A percentile compares a stretch with the other conserved stretches of the same genome.
phyloP scores from a whole-genome alignment of 2,797 vertebrate species.

The Enteromius radiatus region DNA sequence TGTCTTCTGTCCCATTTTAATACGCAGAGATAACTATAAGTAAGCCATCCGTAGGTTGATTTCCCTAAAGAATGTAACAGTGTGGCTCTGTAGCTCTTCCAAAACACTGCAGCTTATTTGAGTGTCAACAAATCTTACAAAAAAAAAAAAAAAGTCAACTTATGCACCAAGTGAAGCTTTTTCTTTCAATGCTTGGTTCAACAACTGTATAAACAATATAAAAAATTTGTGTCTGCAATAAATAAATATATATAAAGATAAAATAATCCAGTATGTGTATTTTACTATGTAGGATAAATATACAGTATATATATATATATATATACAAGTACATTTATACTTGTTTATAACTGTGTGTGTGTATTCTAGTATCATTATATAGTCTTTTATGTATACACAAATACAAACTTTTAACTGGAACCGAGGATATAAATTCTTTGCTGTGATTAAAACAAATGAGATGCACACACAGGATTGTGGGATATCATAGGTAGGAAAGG shows the following conservation, averaged over 20 bases:
- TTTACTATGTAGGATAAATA: no score
- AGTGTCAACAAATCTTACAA: neutral
- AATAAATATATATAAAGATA: no score
- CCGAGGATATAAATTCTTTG: neutral
- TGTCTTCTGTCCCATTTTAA: neutral
- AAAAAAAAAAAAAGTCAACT: neutral
- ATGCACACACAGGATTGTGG: neutral
- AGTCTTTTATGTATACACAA: neutral
- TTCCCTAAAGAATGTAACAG: neutral
- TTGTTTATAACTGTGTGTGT: no score
- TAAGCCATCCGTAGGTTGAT: neutral
- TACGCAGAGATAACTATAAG: constrained; percentile 13
- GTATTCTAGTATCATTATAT: neutral
- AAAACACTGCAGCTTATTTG: neutral
- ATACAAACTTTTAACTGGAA: neutral
- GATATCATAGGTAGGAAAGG: constrained; percentile 6
- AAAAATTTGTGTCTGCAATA: neutral
- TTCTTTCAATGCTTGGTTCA: neutral
- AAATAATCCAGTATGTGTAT: no score
- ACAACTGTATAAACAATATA: neutral
- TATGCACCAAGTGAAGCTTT: neutral
- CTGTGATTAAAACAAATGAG: neutral
- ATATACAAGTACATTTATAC: no score
- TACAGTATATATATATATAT: no score
- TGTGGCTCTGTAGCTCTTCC: neutral